A percentile compares a stretch with the other conserved stretches of the same genome.
phyloP scores from a whole-genome alignment of 2,888 invertebrate genomes.

The Caenorhabditis imperialis region DNA sequence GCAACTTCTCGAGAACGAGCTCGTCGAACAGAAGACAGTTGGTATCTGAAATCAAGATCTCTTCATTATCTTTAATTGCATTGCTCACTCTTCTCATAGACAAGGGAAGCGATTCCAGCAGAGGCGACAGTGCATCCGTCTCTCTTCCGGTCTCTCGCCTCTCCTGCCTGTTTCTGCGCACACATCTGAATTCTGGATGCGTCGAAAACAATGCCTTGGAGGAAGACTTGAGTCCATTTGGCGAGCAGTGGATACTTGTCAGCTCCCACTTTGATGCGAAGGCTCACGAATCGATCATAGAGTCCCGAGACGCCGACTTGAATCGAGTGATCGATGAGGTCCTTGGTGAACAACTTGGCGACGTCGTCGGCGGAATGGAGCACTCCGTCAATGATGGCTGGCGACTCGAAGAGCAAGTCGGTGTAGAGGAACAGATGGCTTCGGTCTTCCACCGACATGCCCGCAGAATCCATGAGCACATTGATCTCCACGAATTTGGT shows the following conservation, averaged over 20 bases:
- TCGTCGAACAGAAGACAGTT: slow-evolving; percentile 67
- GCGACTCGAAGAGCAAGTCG: slow-evolving; percentile 86
- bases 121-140: slow-evolving; percentile 84
- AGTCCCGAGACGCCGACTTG: slow-evolving; percentile 66
- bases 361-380: slow-evolving; percentile 82
- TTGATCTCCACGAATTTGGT: slow-evolving; percentile 71
- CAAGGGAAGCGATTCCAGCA: slow-evolving; percentile 51
- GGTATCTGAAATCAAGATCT: slow-evolving; percentile 69
- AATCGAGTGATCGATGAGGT: slow-evolving; percentile 71
- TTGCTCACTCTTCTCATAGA: slow-evolving; percentile 61
- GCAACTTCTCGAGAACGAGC: slow-evolving; percentile 70
- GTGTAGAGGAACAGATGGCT: slow-evolving; percentile 84
- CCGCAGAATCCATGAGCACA: slow-evolving; percentile 67
- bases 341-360: slow-evolving; percentile 83
- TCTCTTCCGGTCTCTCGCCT: slow-evolving; percentile 86
- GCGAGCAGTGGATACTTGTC: slow-evolving; percentile 86
- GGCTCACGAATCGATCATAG: slow-evolving; percentile 65
- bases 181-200: slow-evolving; percentile 80
- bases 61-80: too few species aligned
- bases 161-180: slow-evolving; percentile 87
- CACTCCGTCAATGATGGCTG: slow-evolving; percentile 79
- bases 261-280: slow-evolving; percentile 81
- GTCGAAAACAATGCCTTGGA: slow-evolving; percentile 80
- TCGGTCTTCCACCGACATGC: slow-evolving; percentile 67
- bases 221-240: slow-evolving; percentile 85